Base-by-base conservation (phyloP, 2,113 vertebrate species). In the Heterocephalus glaber region DNA sequence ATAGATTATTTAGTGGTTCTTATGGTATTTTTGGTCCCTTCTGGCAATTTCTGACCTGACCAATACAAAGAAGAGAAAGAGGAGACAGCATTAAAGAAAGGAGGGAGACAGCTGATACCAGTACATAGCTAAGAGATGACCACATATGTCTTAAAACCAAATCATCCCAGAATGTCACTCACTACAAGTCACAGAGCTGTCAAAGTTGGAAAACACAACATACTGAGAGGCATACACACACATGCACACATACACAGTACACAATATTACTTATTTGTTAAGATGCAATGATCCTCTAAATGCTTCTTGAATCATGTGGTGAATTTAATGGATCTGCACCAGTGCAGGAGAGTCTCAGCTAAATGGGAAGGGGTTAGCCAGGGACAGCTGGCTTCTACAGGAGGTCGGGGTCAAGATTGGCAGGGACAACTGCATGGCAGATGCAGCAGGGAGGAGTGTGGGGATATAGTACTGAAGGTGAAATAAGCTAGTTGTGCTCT, bases 371-470 rank as follows among this genome's bases (percentile, higher is more conserved):
- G 84, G 97, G 97, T 97, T 44, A 97, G 84, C 89, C 92, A 93
- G 70, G 95, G 96, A 98, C 97, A 98, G 93, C 92, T 95, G 95
- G 95, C 93, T 92, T 76, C 70, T 66, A 61, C 80, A 49, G 70
- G 63, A 94, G 72, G 95, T 96, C 91, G 49, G 93, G 19, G 87
- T 44, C 26, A 72, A 96, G 95, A 95, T 35, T 92, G 96, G 89
- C 96, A 97, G 96, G 79, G 97, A 93, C 97, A 97, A 92, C 93
- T 96, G 95, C 35, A 2, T 13, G 13, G 68, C 96, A 98, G 95
- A 83, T 93, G 91, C 17, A 5, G 47, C 22, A 16, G 61, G 35
- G 86, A 49, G 77, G 28, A 49, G 80, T 60, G 20, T 76, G 80
- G 84, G 70, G 61, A 81, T 2, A n/a, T 0, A 54, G 41, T 28